These are phyloP conservation scores for Schizothorax lantsangensis DNA, from an alignment of 2,797 vertebrate species.

Conservation along the genomic window DNA sequence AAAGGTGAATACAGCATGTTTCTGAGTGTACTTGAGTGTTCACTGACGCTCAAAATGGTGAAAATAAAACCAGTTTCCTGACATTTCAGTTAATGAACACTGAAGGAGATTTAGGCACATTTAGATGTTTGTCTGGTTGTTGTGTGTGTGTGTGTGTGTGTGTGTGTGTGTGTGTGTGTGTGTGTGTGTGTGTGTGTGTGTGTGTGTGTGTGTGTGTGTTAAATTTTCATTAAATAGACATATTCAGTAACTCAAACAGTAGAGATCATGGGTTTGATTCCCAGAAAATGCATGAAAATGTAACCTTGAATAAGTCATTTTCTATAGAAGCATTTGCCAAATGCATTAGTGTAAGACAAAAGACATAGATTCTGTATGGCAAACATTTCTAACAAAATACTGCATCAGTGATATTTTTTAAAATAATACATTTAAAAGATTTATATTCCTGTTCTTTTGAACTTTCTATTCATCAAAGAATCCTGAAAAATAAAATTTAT, in stretches of 20 bases:
- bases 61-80: background rate
- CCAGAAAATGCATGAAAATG: background rate
- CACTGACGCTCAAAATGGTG: background rate
- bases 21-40: background rate
- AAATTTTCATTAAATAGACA: background rate
- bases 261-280: background rate
- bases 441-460: background rate
- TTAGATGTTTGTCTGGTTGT: background rate
- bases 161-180: background rate
- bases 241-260: background rate
- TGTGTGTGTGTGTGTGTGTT: too few relatives aligned
- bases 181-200: background rate
- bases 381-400: background rate
- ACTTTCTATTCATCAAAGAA: background rate
- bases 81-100: background rate
- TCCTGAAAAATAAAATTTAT: background rate
- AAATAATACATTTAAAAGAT: background rate
- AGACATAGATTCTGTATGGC: background rate
- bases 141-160: background rate
- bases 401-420: background rate
- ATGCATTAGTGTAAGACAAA: background rate
- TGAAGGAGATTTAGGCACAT: background rate
- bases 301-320: background rate
- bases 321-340: background rate
- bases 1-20: constrained; percentile 3